Evolutionary conservation across 2,113 vertebrate genomes (phyloP).

Genomic region (Chinchilla lanigera): DNA sequence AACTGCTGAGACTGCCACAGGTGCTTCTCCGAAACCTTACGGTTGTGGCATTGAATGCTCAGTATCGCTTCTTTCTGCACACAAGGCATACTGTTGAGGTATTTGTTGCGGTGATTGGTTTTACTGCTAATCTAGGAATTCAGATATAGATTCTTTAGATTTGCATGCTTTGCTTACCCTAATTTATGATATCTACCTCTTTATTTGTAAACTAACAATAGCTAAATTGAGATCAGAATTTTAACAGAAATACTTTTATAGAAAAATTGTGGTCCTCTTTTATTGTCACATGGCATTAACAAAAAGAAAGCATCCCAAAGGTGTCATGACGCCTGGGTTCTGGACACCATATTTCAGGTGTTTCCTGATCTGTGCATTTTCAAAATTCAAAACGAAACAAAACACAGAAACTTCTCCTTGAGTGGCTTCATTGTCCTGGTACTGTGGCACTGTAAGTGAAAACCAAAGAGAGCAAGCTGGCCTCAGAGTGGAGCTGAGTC

Average conservation of each 20-base stretch:
- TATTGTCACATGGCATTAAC: conserved; percentile 95
- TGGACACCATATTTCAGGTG: conserved; percentile 53
- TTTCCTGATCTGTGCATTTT: conserved; percentile 57
- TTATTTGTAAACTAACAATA: conserved; percentile 95
- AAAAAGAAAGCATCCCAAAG: conserved; percentile 87
- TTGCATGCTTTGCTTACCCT: conserved; percentile 99
- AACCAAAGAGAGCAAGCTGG: not conserved
- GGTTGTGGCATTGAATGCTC: conserved; percentile 99
- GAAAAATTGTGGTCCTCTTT: conserved; percentile 87
- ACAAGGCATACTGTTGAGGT: conserved; percentile 99
- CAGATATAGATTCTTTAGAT: conserved; percentile 95
- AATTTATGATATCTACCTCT: conserved; percentile 92
- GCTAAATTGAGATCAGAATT: conserved; percentile 89
- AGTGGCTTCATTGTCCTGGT: conserved; percentile 64
- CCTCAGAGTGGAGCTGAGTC: not conserved
- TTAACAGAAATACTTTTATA: conserved; percentile 89
- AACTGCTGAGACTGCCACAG: conserved; percentile 99
- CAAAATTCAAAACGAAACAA: not conserved
- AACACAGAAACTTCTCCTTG: conserved; percentile 26
- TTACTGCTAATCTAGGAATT: conserved; percentile 99
- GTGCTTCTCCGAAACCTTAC: conserved; percentile 99
- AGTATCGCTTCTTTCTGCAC: conserved; percentile 99
- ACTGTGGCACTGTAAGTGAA: conserved; percentile 88
- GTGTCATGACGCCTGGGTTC: conserved; percentile 84
- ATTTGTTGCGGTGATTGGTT: conserved; percentile 99